phyloP scores from a whole-genome alignment of 1,140 invertebrate species.

The Magallana ariakensis region DNA sequence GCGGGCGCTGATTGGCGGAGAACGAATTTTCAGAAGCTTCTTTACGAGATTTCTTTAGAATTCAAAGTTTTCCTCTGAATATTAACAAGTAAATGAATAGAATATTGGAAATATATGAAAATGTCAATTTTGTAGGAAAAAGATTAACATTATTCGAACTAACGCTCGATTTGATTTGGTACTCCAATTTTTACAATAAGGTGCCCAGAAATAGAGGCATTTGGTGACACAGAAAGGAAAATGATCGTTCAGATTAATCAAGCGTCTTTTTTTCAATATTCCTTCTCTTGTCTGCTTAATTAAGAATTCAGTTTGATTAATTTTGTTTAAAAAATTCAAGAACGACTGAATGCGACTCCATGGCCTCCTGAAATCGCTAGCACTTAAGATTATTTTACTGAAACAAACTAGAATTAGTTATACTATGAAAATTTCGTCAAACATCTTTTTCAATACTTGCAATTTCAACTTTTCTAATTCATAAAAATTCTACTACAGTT shows the following conservation, averaged over 20 bases:
- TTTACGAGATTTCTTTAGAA: constrained; percentile 30
- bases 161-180: constrained; percentile 36
- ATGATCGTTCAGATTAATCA: constrained; percentile 28
- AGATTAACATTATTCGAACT: constrained; percentile 3
- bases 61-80: constrained; percentile 30
- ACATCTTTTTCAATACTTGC: no score
- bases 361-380: not conserved
- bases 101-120: constrained; percentile 49
- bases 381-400: not conserved
- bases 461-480: no score
- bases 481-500: no score
- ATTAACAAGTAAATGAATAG: constrained; percentile 41
- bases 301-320: constrained; percentile 49
- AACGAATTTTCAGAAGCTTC: constrained; percentile 8
- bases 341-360: not conserved
- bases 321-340: constrained; percentile 35
- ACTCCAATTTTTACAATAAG: constrained; percentile 40
- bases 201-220: not conserved
- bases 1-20: constrained; percentile 8
- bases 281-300: constrained; percentile 7
- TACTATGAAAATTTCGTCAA: no score
- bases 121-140: constrained; percentile 34
- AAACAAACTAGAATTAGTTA: not conserved
- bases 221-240: constrained; percentile 27
- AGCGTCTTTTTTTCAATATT: constrained; percentile 24